Evolutionary conservation across 2,113 vertebrate species (phyloP).

Genomic region (Chrysochloris asiatica): DNA sequence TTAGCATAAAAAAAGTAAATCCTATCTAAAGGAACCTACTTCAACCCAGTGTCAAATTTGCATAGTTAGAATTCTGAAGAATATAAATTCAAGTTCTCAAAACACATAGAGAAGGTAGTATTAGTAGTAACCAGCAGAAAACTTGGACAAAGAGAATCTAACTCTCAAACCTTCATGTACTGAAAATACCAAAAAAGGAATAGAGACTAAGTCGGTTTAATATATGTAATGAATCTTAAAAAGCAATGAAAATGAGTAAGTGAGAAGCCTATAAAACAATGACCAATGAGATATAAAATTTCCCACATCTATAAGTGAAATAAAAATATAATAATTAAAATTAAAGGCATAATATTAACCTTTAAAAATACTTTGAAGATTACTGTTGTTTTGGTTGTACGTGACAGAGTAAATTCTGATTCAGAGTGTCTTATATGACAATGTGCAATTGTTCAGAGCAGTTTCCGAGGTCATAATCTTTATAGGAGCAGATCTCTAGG

Average conservation of each 20-base stretch:
- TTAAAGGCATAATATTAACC: background rate
- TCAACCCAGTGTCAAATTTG: background rate
- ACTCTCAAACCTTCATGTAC: background rate
- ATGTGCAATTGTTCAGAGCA: no score
- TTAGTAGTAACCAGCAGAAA: background rate
- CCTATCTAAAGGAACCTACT: background rate
- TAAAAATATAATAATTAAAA: background rate
- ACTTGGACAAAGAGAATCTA: background rate
- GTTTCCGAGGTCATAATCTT: no score
- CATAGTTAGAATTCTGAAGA: background rate
- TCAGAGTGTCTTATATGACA: no score
- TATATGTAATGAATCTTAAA: background rate
- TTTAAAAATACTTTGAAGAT: background rate
- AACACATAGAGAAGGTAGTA: background rate
- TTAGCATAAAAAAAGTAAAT: background rate
- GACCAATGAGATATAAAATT: background rate
- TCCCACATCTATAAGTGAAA: background rate
- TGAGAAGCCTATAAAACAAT: background rate
- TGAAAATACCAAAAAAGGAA: background rate
- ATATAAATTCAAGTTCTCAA: background rate
- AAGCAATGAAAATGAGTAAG: background rate
- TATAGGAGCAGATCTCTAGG: no score
- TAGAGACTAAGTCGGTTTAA: background rate
- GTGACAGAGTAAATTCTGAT: no score
- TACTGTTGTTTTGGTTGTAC: no score